A percentile compares a stretch with the other conserved stretches of the same genome.
Conservation (phyloP, 2,113 vertebrate species). For the Phodopus roborovskii region DNA sequence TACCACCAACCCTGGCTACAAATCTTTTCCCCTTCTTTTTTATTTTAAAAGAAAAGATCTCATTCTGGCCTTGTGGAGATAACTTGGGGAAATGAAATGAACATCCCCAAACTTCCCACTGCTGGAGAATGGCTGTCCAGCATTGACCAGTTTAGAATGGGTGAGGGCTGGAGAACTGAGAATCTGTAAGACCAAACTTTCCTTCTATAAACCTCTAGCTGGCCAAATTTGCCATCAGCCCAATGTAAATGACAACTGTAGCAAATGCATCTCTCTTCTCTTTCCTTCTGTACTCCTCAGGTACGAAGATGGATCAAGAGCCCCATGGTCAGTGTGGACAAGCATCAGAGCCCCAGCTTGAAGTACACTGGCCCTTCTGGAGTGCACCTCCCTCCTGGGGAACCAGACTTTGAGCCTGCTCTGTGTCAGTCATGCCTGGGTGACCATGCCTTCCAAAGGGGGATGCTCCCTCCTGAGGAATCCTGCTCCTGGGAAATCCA, state of each 20-base stretch:
- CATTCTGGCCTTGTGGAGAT: neutral
- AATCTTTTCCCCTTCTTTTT: neutral
- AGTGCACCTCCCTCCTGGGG: constrained; percentile 87
- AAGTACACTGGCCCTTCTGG: constrained; percentile 89
- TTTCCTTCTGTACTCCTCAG: constrained; percentile 81
- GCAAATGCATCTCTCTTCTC: neutral
- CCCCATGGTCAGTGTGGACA: constrained; percentile 93
- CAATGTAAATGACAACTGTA: neutral
- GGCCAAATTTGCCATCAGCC: neutral
- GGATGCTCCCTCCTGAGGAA: constrained; percentile 85
- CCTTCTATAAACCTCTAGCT: neutral
- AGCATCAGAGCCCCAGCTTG: constrained; percentile 89
- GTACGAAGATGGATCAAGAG: constrained; percentile 97
- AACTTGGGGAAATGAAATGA: neutral
- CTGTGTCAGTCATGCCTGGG: constrained; percentile 90
- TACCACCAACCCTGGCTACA: neutral
- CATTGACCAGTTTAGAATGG: neutral
- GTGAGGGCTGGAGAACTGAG: neutral
- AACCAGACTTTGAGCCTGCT: constrained; percentile 88
- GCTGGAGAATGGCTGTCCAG: neutral
- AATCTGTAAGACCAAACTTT: neutral
- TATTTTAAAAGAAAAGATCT: neutral
- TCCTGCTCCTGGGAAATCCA: constrained; percentile 89
- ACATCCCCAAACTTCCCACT: neutral
- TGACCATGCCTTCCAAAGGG: constrained; percentile 87